Conservation (phyloP, 2,113 vertebrate genomes). For the Panurus biarmicus region DNA sequence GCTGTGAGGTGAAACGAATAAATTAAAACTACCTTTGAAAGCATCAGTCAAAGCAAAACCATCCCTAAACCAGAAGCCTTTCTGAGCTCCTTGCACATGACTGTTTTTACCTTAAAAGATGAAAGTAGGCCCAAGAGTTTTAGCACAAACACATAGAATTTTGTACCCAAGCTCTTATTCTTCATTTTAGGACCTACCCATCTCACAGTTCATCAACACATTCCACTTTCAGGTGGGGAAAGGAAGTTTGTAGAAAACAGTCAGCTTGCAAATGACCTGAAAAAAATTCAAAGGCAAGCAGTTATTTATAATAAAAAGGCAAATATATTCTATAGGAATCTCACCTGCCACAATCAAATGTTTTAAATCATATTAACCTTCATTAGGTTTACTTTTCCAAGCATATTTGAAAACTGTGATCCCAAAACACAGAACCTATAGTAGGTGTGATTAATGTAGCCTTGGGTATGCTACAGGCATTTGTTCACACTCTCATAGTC, state of each 20-base stretch:
- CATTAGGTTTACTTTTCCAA: neutral
- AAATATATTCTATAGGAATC: neutral
- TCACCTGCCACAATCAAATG: neutral
- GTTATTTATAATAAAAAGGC: neutral
- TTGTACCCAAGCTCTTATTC: neutral
- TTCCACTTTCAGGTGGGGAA: neutral
- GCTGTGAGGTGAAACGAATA: neutral
- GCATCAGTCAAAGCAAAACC: neutral
- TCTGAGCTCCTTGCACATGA: neutral
- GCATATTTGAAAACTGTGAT: neutral
- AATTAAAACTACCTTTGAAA: neutral
- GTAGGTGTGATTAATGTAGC: neutral
- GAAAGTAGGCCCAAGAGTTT: neutral
- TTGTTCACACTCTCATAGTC: neutral
- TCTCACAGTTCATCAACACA: neutral
- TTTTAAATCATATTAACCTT: neutral
- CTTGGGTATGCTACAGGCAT: neutral
- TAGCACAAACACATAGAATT: neutral
- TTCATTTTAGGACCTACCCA: neutral
- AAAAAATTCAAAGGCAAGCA: neutral
- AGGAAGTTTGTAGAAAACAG: neutral
- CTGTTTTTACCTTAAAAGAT: neutral
- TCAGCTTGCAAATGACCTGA: neutral
- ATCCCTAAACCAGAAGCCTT: neutral
- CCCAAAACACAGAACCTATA: neutral